Conservation (phyloP, 2,797 vertebrate genomes). For the Sebastes variabilis region DNA sequence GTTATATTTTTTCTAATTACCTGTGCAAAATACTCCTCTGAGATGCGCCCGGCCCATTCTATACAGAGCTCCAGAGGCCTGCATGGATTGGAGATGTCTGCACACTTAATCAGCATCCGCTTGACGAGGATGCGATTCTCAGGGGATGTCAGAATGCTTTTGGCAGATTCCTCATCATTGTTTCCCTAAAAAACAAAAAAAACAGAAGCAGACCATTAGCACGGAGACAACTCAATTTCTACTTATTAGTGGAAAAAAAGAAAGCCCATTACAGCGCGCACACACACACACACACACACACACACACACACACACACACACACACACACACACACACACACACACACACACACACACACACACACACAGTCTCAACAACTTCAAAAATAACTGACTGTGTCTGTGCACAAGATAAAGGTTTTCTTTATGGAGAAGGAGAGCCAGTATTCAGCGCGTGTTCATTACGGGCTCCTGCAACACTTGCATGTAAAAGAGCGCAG, state of each 20-base stretch:
- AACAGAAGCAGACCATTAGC: constrained; percentile 22
- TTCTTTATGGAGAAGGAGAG: neutral
- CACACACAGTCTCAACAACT: neutral
- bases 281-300: neutral
- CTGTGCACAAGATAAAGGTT: neutral
- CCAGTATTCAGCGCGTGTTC: neutral
- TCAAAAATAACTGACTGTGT: constrained; percentile 15
- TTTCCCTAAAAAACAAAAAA: constrained; percentile 72
- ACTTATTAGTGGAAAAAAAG: neutral
- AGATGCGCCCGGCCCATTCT: constrained; percentile 96
- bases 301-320: neutral
- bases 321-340: no score
- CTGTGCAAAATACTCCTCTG: constrained; percentile 98
- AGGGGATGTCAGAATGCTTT: constrained; percentile 86
- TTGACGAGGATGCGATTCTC: constrained; percentile 96
- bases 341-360: neutral
- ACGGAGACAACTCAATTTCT: constrained; percentile 1
- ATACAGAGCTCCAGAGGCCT: constrained; percentile 91
- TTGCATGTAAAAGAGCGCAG: constrained; percentile 9
- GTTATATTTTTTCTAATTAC: constrained; percentile 67
- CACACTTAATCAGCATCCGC: constrained; percentile 97
- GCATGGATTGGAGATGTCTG: constrained; percentile 96
- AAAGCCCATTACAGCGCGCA: neutral
- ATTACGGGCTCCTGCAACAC: neutral
- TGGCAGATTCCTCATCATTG: constrained; percentile 84